Conservation (phyloP, 2,113 vertebrate species). For the Dolichallabes microphthalmus region DNA sequence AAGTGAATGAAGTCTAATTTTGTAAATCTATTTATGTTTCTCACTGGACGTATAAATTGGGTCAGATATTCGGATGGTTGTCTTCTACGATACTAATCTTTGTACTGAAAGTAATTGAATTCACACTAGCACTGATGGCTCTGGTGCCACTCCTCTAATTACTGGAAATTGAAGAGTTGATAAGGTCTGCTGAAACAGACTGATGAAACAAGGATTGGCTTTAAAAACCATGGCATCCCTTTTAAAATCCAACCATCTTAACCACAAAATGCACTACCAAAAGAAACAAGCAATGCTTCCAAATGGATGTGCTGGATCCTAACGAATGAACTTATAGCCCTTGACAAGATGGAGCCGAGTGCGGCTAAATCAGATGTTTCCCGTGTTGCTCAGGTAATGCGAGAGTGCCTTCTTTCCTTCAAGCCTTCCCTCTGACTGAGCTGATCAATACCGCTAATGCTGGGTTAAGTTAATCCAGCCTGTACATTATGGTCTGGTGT, state of each 20-base stretch:
- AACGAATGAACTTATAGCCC: not conserved
- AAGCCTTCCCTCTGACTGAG: constrained; percentile 22
- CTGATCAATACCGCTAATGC: constrained; percentile 53
- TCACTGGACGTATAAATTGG: not conserved
- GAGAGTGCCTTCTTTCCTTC: constrained; percentile 34
- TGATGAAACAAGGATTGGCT: constrained; percentile 12
- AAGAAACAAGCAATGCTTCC: not conserved
- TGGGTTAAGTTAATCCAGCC: constrained; percentile 50
- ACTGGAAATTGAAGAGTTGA: constrained; percentile 19
- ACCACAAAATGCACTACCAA: constrained; percentile 25
- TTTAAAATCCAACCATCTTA: constrained; percentile 8
- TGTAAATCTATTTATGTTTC: not conserved
- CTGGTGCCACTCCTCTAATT: constrained; percentile 20
- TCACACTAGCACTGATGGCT: constrained; percentile 19
- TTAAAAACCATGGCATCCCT: constrained; percentile 9
- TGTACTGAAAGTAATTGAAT: constrained; percentile 24
- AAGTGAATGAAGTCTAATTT: not conserved
- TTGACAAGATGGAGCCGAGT: not conserved
- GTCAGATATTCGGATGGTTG: not conserved
- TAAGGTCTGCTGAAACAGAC: constrained; percentile 8
- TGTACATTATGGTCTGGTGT: constrained; percentile 33
- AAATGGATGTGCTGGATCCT: not conserved
- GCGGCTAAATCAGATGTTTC: constrained; percentile 28
- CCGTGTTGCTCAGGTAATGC: constrained; percentile 19
- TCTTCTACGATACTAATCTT: constrained; percentile 12